phyloP scores from a whole-genome alignment of 2,113 vertebrate genomes.

The Budorcas taxicolor region DNA sequence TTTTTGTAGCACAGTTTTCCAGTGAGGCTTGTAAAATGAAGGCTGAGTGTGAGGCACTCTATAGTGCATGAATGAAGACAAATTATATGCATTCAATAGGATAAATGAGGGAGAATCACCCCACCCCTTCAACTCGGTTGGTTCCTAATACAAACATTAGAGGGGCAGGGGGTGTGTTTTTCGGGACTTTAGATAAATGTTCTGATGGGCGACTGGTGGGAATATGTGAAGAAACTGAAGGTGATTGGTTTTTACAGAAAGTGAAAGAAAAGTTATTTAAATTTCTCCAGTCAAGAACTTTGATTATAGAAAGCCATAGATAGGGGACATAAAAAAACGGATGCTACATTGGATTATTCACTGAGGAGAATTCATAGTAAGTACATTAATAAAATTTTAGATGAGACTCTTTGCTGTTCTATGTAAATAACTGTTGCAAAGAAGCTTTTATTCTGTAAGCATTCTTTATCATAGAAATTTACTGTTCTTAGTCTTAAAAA shows the following conservation, averaged over 20 bases:
- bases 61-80: neutral
- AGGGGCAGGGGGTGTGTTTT: neutral
- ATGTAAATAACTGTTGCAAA: neutral
- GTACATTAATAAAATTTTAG: neutral
- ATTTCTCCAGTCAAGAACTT: conserved; percentile 1
- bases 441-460: neutral
- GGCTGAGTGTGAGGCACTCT: neutral
- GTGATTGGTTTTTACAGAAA: neutral
- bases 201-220: neutral
- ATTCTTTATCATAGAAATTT: neutral
- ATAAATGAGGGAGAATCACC: neutral
- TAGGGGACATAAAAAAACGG: neutral
- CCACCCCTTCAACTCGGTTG: neutral
- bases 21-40: neutral
- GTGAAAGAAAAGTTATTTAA: neutral
- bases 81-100: neutral
- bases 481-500: neutral
- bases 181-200: neutral
- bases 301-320: neutral
- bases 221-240: neutral
- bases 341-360: neutral
- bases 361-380: neutral
- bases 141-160: neutral
- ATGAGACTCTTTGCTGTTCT: neutral
- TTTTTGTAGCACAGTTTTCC: neutral